These are phyloP conservation scores for Tyria jacobaeae DNA, from an alignment of 2,888 invertebrate species.

Conservation along the genomic window DNA sequence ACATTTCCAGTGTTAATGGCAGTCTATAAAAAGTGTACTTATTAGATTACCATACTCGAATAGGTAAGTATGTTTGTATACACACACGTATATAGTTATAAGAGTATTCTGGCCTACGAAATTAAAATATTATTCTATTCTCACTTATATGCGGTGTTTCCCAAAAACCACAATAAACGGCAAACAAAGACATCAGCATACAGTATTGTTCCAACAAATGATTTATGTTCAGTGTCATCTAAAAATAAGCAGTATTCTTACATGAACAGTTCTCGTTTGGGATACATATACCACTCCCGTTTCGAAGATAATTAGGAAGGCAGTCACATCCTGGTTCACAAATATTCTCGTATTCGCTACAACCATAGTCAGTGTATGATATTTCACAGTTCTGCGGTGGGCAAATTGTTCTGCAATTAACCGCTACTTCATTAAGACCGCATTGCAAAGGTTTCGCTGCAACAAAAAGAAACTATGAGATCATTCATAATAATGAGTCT, in stretches of 20 bases:
- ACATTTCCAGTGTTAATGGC: too few relatives aligned
- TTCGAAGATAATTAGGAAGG: constrained; percentile 50
- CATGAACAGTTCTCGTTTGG: constrained; percentile 53
- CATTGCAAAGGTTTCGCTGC: constrained; percentile 29
- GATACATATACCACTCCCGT: constrained; percentile 54
- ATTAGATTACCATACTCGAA: too few relatives aligned
- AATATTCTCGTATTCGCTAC: constrained; percentile 27
- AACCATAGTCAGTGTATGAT: constrained; percentile 51
- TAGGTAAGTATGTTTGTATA: too few relatives aligned
- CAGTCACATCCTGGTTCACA: constrained; percentile 61
- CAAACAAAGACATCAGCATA: too few relatives aligned
- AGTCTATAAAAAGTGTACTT: too few relatives aligned
- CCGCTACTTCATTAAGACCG: constrained; percentile 53
- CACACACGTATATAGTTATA: too few relatives aligned
- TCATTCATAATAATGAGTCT: neutral
- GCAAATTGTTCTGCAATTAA: constrained; percentile 52
- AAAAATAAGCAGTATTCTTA: constrained; percentile 27
- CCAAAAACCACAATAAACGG: too few relatives aligned
- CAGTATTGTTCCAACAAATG: too few relatives aligned
- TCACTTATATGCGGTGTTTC: too few relatives aligned
- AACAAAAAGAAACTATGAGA: constrained; percentile 8
- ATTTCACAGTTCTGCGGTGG: constrained; percentile 60
- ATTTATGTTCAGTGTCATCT: too few relatives aligned
- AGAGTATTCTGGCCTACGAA: too few relatives aligned
- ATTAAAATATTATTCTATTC: too few relatives aligned